phyloP scores from a whole-genome alignment of 2,888 invertebrate species.

The Orchesellides sinensis region DNA sequence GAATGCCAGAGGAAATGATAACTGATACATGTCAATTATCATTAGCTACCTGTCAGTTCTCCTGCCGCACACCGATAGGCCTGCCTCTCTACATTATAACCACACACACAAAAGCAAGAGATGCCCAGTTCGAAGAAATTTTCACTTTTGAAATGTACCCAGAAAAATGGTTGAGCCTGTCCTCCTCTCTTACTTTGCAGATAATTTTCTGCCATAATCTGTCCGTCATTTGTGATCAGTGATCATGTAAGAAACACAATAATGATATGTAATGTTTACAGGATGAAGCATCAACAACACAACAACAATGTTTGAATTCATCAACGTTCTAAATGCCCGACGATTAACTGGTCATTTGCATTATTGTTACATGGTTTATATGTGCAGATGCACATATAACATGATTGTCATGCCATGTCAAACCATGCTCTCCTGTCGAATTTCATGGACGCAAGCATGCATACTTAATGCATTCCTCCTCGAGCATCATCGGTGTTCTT shows the following conservation, averaged over 20 bases:
- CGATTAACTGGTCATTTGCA: slow-evolving; percentile 8
- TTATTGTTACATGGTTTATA: too few species aligned
- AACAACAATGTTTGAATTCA: neutral
- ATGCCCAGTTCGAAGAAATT: neutral
- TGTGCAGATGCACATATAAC: neutral
- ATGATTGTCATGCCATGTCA: neutral
- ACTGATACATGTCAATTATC: slow-evolving; percentile 70
- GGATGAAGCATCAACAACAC: neutral
- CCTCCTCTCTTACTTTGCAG: neutral
- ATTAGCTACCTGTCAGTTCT: slow-evolving; percentile 68
- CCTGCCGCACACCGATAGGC: neutral
- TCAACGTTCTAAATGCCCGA: neutral
- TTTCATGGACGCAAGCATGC: slow-evolving; percentile 23
- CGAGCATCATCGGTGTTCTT: too few species aligned
- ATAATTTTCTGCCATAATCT: neutral
- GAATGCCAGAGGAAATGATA: slow-evolving; percentile 28
- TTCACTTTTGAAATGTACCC: neutral
- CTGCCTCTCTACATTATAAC: neutral
- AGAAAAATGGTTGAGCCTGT: neutral
- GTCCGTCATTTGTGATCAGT: neutral
- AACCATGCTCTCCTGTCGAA: too few species aligned
- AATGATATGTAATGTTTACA: slow-evolving; percentile 4
- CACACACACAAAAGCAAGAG: neutral
- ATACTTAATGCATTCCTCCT: slow-evolving; percentile 20
- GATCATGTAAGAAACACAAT: neutral